A percentile compares a stretch with the other conserved stretches of the same genome.
Evolutionary conservation across 2,888 invertebrate genomes (phyloP).

Genomic region (Ichneumoninae sp.): DNA sequence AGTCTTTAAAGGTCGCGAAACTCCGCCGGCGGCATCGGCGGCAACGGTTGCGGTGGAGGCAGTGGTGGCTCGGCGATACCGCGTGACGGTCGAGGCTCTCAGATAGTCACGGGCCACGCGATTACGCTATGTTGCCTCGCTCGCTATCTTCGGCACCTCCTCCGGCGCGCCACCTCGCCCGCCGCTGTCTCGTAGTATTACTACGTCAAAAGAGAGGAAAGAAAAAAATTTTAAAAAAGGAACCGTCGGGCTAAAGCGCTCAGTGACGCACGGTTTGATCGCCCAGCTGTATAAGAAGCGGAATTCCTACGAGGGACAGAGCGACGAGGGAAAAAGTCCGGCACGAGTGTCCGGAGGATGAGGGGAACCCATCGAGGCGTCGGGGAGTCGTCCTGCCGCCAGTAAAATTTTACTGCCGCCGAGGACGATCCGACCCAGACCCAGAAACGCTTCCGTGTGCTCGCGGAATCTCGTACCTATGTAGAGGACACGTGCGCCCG

Average conservation of each 20-base stretch:
- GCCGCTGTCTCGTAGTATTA: slow-evolving; percentile 43
- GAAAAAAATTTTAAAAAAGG: slow-evolving; percentile 16
- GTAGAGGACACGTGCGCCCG: slow-evolving; percentile 51
- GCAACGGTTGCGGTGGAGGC: slow-evolving; percentile 16
- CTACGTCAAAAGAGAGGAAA: slow-evolving; percentile 32
- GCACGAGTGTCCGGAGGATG: slow-evolving; percentile 50
- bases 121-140: slow-evolving; percentile 28
- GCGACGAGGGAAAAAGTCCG: slow-evolving; percentile 54
- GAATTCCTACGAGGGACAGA: slow-evolving; percentile 47
- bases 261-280: slow-evolving; percentile 56
- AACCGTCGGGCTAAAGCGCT: slow-evolving; percentile 43
- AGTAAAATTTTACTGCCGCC: slow-evolving; percentile 66
- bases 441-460: slow-evolving; percentile 60
- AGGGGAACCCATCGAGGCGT: slow-evolving; percentile 51
- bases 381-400: slow-evolving; percentile 61
- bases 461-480: slow-evolving; percentile 46
- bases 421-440: slow-evolving; percentile 56
- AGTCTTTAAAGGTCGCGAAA: slow-evolving; percentile 82
- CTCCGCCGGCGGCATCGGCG: slow-evolving; percentile 69
- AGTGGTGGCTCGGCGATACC: slow-evolving; percentile 40
- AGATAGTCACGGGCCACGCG: slow-evolving; percentile 60
- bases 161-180: slow-evolving; percentile 3
- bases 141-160: slow-evolving; percentile 39
- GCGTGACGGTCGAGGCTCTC: slow-evolving; percentile 31
- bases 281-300: slow-evolving; percentile 29